Base-by-base conservation (phyloP, 2,113 vertebrate species). In the Megalops atlanticus region DNA sequence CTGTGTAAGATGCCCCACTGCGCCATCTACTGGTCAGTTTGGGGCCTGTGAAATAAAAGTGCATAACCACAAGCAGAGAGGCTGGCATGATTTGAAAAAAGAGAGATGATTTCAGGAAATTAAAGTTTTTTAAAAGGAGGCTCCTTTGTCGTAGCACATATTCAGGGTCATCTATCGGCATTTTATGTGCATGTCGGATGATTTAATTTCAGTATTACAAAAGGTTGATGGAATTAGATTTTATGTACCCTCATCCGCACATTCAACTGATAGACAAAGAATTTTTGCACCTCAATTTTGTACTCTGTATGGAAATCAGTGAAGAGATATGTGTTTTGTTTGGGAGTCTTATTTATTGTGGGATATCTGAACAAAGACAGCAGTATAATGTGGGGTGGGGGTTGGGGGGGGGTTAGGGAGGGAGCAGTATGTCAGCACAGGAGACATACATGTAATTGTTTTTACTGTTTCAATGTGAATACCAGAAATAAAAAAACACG, bases 221-320 rank as follows among this genome's bases (percentile, higher is more conserved):
- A 3, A 64, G 58, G 2, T 40, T 40, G 43, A 69, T 36, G 75
- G 24, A 47, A 47, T 79, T 11, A 68, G 43, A 73, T 52, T 73
- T 49, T 24, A 64, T 38, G 35, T 38, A 36, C 31, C 24, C 18
- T 76, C 45, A 80, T 80, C 79, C 38, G 27, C 70, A 54, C 75
- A 52, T 74, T 58, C n/a, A n/a, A n/a, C n/a, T 93, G 92, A 89
- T 74, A 89, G 89, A 91, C 88, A 88, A 89, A 64, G 86, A 64
- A 24, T 64, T 64, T 80, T 87, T 86, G 92, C 94, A 94, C 93
- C 94, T 94, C 93, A 92, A 92, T 94, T 94, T 93, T 92, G 94
- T 94, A 95, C 95, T 95, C 94, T 95, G 93, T 95, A 95, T 95
- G 94, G 94, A 94, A 94, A 93, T 91, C 92, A 94, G 94, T 93